Evolutionary conservation across 1,140 invertebrate species (phyloP), one percentile per base, ranked within the genome.

Genomic region (Heliothis subflexa): DNA sequence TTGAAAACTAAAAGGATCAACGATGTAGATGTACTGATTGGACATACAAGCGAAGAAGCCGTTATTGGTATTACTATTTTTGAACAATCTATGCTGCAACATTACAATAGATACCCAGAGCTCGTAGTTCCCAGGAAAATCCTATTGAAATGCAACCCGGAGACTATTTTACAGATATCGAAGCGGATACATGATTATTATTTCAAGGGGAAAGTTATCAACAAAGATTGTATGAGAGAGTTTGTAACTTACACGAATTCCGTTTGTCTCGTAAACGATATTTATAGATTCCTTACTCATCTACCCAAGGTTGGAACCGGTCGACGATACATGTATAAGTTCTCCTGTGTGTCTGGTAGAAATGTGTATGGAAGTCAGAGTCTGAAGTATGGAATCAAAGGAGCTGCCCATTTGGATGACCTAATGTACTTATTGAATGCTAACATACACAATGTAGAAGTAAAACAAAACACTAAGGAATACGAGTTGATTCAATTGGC

Each of bases 1-100:
- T 79, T 95, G n/a, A 77, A 80, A 61, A 86, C 82, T 16, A 90
- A 95, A 73, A 87, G 87, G 10, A 95, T 95, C 68, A 84, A 95
- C 45, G 92, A 95, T 68, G 90, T 96, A 18, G 96, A 96, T 7
- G 88, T 95, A 14, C 91, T 97, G 3, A 82, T 96, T 21, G 96
- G 96, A 3, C 91, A 95, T 21, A 95, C 92, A 75, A 88, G 74
- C 59, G 82, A 92, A 64, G 96, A 97, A 93, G 94, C 95, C 25
- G 13, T 78, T 3, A n/a, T 80, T 14, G 71, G 92, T 5, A 78
- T 83, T 54, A 52, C 28, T 4, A 21, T 13, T 12, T 57, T 74
- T 59, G 80, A 81, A 49, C 40, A 74, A 21, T 50, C 12, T 2
- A 16, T 61, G 5, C 55, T 81, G 52, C 9, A 81, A 28, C n/a